Base-by-base conservation (phyloP, 2,113 vertebrate genomes). In the Oreochromis spilurus region DNA sequence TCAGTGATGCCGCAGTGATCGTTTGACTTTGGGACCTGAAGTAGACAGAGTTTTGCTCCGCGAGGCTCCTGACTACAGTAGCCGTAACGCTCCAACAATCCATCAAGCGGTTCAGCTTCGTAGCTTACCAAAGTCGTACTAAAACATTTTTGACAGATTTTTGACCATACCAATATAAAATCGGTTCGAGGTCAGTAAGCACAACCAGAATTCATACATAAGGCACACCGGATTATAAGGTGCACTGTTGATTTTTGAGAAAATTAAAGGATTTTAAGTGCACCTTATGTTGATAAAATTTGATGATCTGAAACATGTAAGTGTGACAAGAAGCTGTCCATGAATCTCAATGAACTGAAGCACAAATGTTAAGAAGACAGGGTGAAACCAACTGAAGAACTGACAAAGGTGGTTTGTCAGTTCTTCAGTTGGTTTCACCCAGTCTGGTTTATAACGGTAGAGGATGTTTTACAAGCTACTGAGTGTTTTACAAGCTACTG, bases 221-320 rank as follows among this genome's bases (percentile, higher is more conserved):
- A 19, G 3, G 16, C 0, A 0, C 57, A 60, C 0, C 2, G 0
- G 57, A 60, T 60, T 19, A 19, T 60, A 60, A 34, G 29, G 1
- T 9, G 14, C 1, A 0, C 0, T 62, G 5, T 62, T 10, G 57
- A 60, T 60, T 60, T 60, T 60, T 60, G 58, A 60, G 3, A 62
- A 62, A 62, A 34, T 60, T 29, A 58, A 58, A 58, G 0, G 9
- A 62, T 62, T 34, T 62, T 34, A 62, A 34, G 16, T 60, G 57
- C 5, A 0, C 26, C 26, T 60, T 31, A 60, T 60, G 17, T 26
- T 60, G 57, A 17, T 26, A 62, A 62, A 0, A 65, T 65, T 38
- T 65, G 0, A 65, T 65, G 2, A 65, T n/a, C 34, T 5, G 2
- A 65, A 65, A 65, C 10, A 65, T 13, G 19, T 13, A 38, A 65